Evolutionary conservation across 1,140 invertebrate genomes (phyloP).

Genomic region (Gryllus bimaculatus): DNA sequence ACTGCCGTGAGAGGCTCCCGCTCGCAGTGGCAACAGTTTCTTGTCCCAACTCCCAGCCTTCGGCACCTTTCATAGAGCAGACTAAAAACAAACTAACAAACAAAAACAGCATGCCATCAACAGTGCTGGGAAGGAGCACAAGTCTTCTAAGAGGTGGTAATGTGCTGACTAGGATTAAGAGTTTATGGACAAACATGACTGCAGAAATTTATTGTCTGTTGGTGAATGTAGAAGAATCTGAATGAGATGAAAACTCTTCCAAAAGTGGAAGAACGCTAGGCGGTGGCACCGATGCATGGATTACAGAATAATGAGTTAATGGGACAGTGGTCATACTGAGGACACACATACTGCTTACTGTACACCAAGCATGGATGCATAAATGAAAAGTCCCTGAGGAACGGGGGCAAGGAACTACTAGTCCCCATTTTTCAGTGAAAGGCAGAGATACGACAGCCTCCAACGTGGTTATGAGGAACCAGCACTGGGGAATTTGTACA

Average conservation of each 20-base stretch:
- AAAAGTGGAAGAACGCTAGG: neutral
- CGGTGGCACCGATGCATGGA: neutral
- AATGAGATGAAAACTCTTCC: neutral
- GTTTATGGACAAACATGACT: neutral
- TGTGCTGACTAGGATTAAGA: slow-evolving; percentile 4
- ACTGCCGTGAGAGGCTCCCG: neutral
- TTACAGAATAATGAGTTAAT: neutral
- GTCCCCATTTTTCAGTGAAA: slow-evolving; percentile 4
- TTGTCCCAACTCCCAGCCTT: neutral
- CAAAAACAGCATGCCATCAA: neutral
- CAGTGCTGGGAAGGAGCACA: neutral
- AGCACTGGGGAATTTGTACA: neutral
- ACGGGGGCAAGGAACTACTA: neutral
- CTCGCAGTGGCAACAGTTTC: neutral
- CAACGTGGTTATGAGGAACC: neutral
- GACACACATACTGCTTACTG: neutral
- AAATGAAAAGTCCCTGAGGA: neutral
- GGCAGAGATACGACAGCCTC: neutral
- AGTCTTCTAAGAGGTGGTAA: neutral
- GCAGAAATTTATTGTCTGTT: neutral
- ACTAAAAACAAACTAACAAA: slow-evolving; percentile 3
- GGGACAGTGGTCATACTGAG: neutral
- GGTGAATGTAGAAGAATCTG: neutral
- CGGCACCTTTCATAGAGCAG: neutral
- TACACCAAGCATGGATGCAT: neutral